Conservation (phyloP, 2,888 invertebrate species). For the Panzeria rudis region DNA sequence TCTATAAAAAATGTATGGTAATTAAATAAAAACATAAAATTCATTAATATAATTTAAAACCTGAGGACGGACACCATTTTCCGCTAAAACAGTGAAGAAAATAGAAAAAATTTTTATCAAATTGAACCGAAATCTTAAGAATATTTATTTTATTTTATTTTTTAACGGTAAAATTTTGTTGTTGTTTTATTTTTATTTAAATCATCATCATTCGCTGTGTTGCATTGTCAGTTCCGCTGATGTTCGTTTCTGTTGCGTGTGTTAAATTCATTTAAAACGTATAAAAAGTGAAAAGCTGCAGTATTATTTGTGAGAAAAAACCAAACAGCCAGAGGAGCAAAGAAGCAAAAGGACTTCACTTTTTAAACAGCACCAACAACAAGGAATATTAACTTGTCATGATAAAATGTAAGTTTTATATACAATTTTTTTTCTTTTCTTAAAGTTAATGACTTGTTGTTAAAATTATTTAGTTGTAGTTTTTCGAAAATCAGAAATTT, state of each 20-base stretch:
- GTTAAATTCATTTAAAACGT: slow-evolving; percentile 59
- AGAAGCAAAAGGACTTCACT: slow-evolving; percentile 39
- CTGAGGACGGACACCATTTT: slow-evolving; percentile 9
- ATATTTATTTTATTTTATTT: neutral
- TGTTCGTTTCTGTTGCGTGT: slow-evolving; percentile 63
- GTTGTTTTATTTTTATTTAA: slow-evolving; percentile 34
- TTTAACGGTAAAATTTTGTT: slow-evolving; percentile 48
- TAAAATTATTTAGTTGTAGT: slow-evolving; percentile 23
- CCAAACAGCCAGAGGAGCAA: slow-evolving; percentile 21
- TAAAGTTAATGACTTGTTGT: slow-evolving; percentile 12
- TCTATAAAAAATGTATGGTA: slow-evolving; percentile 39
- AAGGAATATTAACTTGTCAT: slow-evolving; percentile 58
- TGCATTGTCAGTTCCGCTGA: slow-evolving; percentile 31
- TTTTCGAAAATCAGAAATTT: slow-evolving; percentile 1
- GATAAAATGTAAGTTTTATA: slow-evolving; percentile 53
- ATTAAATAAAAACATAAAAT: slow-evolving; percentile 62
- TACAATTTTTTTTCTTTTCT: neutral
- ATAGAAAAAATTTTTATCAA: neutral
- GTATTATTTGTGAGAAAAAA: slow-evolving; percentile 20
- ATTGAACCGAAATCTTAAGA: neutral
- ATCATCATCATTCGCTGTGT: slow-evolving; percentile 16
- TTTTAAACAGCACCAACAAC: slow-evolving; percentile 1
- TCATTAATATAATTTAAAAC: slow-evolving; percentile 26
- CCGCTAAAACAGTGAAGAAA: neutral
- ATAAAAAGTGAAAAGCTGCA: slow-evolving; percentile 56